These are phyloP conservation scores for Melangyna quadrimaculata DNA, from an alignment of 2,888 invertebrate species.

Conservation along the genomic window DNA sequence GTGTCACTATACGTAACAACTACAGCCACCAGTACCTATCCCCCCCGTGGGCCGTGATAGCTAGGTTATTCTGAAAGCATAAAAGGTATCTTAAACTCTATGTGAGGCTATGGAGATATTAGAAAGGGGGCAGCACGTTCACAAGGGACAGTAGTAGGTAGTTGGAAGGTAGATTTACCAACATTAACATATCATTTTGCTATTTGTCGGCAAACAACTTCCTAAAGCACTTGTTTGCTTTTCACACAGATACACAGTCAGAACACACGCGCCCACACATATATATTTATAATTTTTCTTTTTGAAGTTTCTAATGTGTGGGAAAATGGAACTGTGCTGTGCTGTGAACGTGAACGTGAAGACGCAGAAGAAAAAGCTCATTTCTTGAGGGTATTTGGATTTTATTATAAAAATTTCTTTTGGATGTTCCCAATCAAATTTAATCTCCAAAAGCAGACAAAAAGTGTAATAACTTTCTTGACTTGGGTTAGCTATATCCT, in stretches of 20 bases:
- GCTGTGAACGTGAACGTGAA: too few species aligned
- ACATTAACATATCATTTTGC: constrained; percentile 72
- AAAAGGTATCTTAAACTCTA: constrained; percentile 16
- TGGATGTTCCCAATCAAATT: constrained; percentile 44
- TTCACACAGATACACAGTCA: constrained; percentile 44
- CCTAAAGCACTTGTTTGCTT: constrained; percentile 72
- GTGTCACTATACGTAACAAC: constrained; percentile 56
- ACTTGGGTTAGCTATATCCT: constrained; percentile 1
- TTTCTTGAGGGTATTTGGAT: constrained; percentile 9
- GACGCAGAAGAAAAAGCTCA: constrained; percentile 37
- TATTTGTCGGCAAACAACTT: constrained; percentile 72
- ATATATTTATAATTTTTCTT: constrained; percentile 66
- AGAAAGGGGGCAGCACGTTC: constrained; percentile 24
- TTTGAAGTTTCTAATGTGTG: background rate
- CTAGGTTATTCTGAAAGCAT: constrained; percentile 3
- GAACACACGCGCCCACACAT: background rate
- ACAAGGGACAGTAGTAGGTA: constrained; percentile 24
- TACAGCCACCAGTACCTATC: constrained; percentile 24
- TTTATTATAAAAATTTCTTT: constrained; percentile 24
- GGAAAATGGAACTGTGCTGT: background rate
- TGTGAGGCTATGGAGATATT: background rate
- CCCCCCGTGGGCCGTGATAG: constrained; percentile 21
- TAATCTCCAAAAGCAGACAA: constrained; percentile 11
- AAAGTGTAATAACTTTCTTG: background rate
- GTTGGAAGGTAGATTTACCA: constrained; percentile 61